Base-by-base conservation (phyloP, 2,797 vertebrate genomes). In the Gymnothorax reevesii region DNA sequence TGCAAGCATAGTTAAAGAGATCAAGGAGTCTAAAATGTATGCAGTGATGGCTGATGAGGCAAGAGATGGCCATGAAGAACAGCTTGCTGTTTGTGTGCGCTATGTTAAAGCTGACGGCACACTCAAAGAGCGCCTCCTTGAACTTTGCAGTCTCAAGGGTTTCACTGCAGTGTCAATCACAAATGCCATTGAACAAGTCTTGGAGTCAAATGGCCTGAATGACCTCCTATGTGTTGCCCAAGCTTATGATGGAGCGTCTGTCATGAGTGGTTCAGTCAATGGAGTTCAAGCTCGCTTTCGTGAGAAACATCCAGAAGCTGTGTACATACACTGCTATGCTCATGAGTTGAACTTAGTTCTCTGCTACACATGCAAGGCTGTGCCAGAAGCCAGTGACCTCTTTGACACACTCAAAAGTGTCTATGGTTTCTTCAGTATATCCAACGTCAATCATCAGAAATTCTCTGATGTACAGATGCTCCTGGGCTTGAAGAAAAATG, bases 291-390 rank as follows among this genome's bases (percentile, higher is more conserved):
- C 88, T 27, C 59, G 57, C 25, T 88, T 90, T 15, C 42, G 12
- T 9, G 60, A 42, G 2, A 84, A 87, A 52, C 87, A 89, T 49
- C 83, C 83, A 8, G 87, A 88, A 71, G 87, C 83, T 0, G 75
- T 89, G 0, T 89, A 87, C 84, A 82, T 87, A 7, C 88, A 87
- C 33, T 89, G 86, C 62, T 89, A 86, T 86, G 88, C 82, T 6
- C 82, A 86, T 71, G 69, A 87, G 8, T 87, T 89, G 5, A 88
- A 89, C 15, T 33, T 89, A 25, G 79, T 89, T 0, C 75, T 87
- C 2, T 87, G 86, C 64, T 80, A 86, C 52, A 86, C 80, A 10
- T 86, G 62, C 57, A 57, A 10, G 10, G 57, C 57, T 57, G 57
- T 57, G 57, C 57, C 57, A 57, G 57, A 57, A 57, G 57, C 57